phyloP scores from a whole-genome alignment of 2,797 vertebrate species.

The Poecilia picta region DNA sequence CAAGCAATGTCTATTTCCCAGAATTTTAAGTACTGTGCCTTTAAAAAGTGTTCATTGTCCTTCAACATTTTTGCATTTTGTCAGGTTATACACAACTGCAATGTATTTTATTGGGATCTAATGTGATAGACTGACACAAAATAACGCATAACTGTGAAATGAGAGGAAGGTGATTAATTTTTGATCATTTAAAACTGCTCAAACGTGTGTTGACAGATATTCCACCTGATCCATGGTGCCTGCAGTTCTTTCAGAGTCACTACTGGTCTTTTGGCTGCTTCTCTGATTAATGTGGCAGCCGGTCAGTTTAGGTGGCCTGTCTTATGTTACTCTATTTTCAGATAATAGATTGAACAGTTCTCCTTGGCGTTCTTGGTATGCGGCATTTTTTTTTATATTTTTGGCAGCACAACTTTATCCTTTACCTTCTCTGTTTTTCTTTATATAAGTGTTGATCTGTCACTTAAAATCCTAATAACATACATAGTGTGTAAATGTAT shows the following conservation, averaged over 20 bases:
- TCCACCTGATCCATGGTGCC: background rate
- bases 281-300: background rate
- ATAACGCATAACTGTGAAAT: background rate
- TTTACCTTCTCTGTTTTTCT: background rate
- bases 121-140: background rate
- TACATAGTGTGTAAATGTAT: background rate
- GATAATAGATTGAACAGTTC: background rate
- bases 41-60: background rate
- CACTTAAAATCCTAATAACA: background rate
- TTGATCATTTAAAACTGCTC: background rate
- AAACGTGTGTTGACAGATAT: background rate
- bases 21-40: background rate
- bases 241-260: background rate
- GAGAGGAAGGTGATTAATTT: background rate
- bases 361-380: background rate
- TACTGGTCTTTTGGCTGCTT: background rate
- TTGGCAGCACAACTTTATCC: background rate
- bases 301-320: background rate
- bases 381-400: background rate
- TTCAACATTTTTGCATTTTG: background rate
- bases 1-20: background rate
- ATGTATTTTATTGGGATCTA: background rate
- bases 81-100: background rate
- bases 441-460: background rate
- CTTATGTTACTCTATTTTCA: background rate